These are phyloP conservation scores for Pogonophryne albipinna DNA, from an alignment of 2,797 vertebrate genomes.

Conservation along the genomic window DNA sequence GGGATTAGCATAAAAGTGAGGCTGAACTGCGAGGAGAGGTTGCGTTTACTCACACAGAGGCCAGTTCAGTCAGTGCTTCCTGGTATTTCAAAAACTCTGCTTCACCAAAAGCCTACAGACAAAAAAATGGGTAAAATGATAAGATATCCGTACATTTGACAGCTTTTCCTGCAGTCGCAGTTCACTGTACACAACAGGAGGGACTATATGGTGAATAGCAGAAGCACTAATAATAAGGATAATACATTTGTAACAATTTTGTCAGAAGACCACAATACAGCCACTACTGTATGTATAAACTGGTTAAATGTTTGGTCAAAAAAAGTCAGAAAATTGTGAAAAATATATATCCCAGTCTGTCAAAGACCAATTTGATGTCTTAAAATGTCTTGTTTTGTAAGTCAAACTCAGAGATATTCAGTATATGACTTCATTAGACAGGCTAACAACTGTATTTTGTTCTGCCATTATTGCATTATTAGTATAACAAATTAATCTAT, in stretches of 20 bases:
- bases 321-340: too few species aligned
- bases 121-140: slow-evolving; percentile 8
- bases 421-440: too few species aligned
- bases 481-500: too few species aligned
- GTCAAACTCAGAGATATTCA: too few species aligned
- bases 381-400: too few species aligned
- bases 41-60: slow-evolving; percentile 87
- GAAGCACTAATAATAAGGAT: background rate
- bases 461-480: too few species aligned
- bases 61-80: slow-evolving; percentile 90
- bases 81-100: slow-evolving; percentile 91
- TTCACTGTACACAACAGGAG: background rate
- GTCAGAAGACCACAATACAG: background rate
- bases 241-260: background rate
- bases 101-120: slow-evolving; percentile 89
- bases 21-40: background rate
- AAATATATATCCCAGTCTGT: too few species aligned
- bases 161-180: background rate
- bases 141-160: background rate
- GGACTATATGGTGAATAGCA: background rate
- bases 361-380: too few species aligned
- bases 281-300: background rate
- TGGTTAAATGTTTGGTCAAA: too few species aligned
- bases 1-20: slow-evolving; percentile 38
- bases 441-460: too few species aligned